Percentiles rank a stretch among this genome's conserved stretches.
Conservation (phyloP, 1,140 invertebrate genomes). For the Drepana arcuata region DNA sequence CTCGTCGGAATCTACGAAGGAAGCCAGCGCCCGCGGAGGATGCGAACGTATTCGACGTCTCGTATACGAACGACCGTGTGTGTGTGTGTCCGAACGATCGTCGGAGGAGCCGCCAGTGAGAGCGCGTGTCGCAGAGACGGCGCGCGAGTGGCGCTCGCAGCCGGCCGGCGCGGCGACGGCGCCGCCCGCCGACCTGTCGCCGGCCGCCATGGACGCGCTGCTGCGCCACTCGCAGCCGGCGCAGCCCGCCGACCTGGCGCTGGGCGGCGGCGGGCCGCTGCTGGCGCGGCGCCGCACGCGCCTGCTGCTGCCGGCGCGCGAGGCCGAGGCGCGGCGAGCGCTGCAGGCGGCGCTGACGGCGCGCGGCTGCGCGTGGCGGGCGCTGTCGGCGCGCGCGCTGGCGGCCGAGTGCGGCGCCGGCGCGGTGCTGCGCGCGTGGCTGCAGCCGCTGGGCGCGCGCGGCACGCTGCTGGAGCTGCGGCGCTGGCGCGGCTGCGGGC, state of each 20-base stretch:
- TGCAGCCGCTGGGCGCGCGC: slow-evolving; percentile 17
- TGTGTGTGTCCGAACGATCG: background rate
- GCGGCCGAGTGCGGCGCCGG: slow-evolving; percentile 29
- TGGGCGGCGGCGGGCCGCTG: slow-evolving; percentile 85
- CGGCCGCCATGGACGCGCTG: slow-evolving; percentile 41
- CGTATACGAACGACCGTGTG: background rate
- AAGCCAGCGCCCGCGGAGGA: slow-evolving; percentile 3
- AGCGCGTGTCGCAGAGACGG: slow-evolving; percentile 9
- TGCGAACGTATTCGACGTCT: slow-evolving; percentile 3
- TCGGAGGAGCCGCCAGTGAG: background rate
- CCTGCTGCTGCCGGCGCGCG: slow-evolving; percentile 61
- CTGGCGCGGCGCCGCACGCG: slow-evolving; percentile 75
- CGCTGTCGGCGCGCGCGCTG: slow-evolving; percentile 19
- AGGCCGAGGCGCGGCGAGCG: slow-evolving; percentile 13
- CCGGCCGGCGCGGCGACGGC: slow-evolving; percentile 26
- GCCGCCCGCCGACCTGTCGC: slow-evolving; percentile 26
- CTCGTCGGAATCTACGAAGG: background rate
- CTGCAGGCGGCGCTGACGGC: slow-evolving; percentile 18
- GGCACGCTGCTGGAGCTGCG: slow-evolving; percentile 89
- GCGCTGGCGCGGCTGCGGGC: slow-evolving; percentile 93
- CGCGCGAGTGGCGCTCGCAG: slow-evolving; percentile 39
- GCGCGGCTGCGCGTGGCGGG: slow-evolving; percentile 26
- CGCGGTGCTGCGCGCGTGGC: slow-evolving; percentile 14
- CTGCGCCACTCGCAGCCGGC: slow-evolving; percentile 92
- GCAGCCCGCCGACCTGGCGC: slow-evolving; percentile 82